phyloP scores from a whole-genome alignment of 2,888 invertebrate genomes.

The Drosophila kanekoi region DNA sequence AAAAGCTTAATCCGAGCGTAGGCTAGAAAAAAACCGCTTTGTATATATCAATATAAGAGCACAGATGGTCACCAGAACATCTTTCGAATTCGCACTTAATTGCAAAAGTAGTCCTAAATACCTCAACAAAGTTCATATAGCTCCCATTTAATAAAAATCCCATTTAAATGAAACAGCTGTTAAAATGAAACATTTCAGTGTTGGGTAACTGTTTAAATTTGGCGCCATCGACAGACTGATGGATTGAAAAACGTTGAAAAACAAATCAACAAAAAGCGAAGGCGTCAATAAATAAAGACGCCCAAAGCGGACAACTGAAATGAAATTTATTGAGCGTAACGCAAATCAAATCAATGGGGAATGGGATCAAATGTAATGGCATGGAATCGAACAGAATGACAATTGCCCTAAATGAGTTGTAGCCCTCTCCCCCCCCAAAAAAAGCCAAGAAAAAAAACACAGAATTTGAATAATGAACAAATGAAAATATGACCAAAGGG shows the following conservation, averaged over 20 bases:
- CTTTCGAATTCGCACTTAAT: no score
- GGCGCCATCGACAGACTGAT: constrained; percentile 4
- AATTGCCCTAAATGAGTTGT: constrained; percentile 39
- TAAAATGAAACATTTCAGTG: constrained; percentile 1
- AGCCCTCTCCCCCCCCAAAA: constrained; percentile 4
- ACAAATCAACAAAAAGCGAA: constrained; percentile 23
- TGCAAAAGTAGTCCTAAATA: no score
- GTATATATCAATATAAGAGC: no score
- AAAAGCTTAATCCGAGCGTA: no score
- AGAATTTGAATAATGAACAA: constrained; percentile 46
- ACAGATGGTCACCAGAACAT: no score
- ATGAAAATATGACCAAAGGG: constrained; percentile 30
- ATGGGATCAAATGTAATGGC: background rate
- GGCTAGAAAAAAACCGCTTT: no score
- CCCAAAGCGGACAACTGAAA: constrained; percentile 12
- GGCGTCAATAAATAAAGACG: constrained; percentile 36
- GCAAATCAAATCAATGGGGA: constrained; percentile 20
- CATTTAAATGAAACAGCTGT: background rate
- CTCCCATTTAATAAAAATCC: no score
- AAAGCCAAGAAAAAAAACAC: constrained; percentile 3
- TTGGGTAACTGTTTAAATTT: constrained; percentile 5
- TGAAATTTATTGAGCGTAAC: constrained; percentile 44
- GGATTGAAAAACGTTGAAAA: constrained; percentile 20
- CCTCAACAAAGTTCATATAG: no score
- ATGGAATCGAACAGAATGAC: constrained; percentile 18